Evolutionary conservation across 2,797 vertebrate genomes (phyloP), one percentile per base, ranked within the genome.

Genomic region (Sebastes diaconus): DNA sequence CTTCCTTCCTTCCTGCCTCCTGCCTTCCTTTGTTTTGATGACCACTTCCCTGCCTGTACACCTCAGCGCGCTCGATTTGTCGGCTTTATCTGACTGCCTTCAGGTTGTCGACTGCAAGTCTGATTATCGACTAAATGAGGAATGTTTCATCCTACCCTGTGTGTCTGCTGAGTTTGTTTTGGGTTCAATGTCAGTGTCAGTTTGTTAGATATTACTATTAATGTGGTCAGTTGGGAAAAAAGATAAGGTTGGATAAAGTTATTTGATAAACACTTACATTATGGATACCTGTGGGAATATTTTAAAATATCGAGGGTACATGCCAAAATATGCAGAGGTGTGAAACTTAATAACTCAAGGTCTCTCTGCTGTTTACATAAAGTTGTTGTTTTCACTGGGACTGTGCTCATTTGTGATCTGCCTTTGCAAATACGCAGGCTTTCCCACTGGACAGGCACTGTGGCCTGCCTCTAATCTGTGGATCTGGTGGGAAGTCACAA

Each of bases 401-500:
- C 54, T 22, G 55, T 0, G 9, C n/a, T 12, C 63, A 57, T 32
- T n/a, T 72, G 58, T 55, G 46, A 66, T 75, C 58, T 75, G 54
- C 42, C 52, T 64, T 34, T 54, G 69, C 63, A 87, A 80, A 79
- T 25, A 72, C 29, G 30, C 1, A 0, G 8, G 60, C 29, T 77
- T 73, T 88, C 76, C 71, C 80, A 72, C 70, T n/a, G 27, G 25
- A 63, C 12, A 4, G 63, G 25, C 59, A 22, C 69, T 16, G 36
- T 18, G 58, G 16, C 29, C 29, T 11, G 57, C 24, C 27, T 77
- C 72, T 70, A 67, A 87, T 85, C 90, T 73, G 67, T 9, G 55
- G 55, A 81, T 70, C 30, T 73, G 74, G 77, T 88, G 83, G 81
- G 79, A 86, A 84, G 79, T 84, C 75, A 81, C 79, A 72, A 3